phyloP scores from a whole-genome alignment of 2,113 vertebrate genomes.

The Epinephelus fuscoguttatus region DNA sequence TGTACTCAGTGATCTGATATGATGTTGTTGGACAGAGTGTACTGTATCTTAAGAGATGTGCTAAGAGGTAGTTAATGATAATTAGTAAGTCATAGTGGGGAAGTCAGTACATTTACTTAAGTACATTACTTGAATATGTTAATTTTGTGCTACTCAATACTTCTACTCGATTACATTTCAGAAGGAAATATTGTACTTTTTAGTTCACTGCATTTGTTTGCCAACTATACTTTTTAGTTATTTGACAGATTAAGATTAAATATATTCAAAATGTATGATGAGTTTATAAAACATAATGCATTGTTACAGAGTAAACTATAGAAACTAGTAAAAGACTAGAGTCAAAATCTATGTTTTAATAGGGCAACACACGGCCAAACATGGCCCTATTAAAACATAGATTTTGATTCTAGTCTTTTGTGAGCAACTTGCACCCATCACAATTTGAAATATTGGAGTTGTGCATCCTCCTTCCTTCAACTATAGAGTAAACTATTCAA shows the following conservation, averaged over 20 bases:
- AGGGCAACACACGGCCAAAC: too few relatives aligned
- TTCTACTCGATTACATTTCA: background rate
- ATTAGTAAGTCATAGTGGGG: background rate
- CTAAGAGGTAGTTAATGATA: background rate
- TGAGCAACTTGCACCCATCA: too few relatives aligned
- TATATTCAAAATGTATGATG: too few relatives aligned
- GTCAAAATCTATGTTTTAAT: too few relatives aligned
- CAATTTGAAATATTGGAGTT: too few relatives aligned
- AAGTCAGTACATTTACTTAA: background rate
- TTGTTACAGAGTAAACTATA: background rate
- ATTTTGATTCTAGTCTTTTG: too few relatives aligned
- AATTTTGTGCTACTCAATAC: background rate
- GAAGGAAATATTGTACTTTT: background rate
- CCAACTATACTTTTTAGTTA: background rate
- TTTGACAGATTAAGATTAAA: background rate
- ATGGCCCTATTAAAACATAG: too few relatives aligned
- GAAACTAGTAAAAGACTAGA: too few relatives aligned
- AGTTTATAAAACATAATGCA: background rate
- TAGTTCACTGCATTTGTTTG: background rate
- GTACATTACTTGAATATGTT: background rate
- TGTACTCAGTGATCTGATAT: background rate
- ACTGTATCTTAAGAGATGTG: background rate
- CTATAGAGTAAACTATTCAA: too few relatives aligned
- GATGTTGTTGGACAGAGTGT: background rate
- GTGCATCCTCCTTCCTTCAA: too few relatives aligned